A percentile compares a stretch with the other conserved stretches of the same genome.
These are phyloP conservation scores for Eretmochelys imbricata DNA, from an alignment of 2,113 vertebrate species.

Conservation along the genomic window DNA sequence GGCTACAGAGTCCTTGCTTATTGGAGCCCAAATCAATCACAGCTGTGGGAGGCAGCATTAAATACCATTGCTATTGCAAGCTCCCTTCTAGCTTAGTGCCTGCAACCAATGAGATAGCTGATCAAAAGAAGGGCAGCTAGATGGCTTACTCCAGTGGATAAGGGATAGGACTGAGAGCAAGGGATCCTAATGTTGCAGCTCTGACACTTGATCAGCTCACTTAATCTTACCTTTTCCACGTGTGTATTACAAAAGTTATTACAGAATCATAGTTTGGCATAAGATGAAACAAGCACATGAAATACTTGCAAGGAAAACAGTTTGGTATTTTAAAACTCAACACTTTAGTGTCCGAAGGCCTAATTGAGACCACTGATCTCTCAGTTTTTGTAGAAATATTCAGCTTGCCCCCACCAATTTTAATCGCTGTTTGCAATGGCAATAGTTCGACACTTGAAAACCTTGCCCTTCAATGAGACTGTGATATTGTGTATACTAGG, in stretches of 20 bases:
- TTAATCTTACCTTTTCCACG: conserved; percentile 6
- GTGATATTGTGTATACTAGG: background rate
- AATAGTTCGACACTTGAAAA: conserved; percentile 31
- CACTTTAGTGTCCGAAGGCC: background rate
- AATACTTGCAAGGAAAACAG: conserved; percentile 56
- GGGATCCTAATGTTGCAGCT: background rate
- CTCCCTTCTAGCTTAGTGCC: background rate
- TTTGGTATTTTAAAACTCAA: conserved; percentile 41
- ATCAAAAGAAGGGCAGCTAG: background rate
- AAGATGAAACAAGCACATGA: background rate
- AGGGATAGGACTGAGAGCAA: background rate
- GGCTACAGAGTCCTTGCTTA: accelerated
- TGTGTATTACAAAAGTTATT: background rate
- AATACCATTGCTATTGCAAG: background rate
- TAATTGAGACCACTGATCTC: conserved; percentile 41
- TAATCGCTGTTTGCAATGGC: conserved; percentile 45
- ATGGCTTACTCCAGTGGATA: accelerated
- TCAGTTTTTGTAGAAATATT: background rate
- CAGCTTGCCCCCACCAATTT: background rate
- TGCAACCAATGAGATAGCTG: background rate
- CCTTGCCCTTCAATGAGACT: conserved; percentile 30
- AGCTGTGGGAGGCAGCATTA: background rate
- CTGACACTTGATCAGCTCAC: background rate
- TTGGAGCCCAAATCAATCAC: accelerated
- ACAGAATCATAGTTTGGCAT: background rate